Evolutionary conservation across 2,113 vertebrate genomes (phyloP).

Genomic region (Haemorhous mexicanus): DNA sequence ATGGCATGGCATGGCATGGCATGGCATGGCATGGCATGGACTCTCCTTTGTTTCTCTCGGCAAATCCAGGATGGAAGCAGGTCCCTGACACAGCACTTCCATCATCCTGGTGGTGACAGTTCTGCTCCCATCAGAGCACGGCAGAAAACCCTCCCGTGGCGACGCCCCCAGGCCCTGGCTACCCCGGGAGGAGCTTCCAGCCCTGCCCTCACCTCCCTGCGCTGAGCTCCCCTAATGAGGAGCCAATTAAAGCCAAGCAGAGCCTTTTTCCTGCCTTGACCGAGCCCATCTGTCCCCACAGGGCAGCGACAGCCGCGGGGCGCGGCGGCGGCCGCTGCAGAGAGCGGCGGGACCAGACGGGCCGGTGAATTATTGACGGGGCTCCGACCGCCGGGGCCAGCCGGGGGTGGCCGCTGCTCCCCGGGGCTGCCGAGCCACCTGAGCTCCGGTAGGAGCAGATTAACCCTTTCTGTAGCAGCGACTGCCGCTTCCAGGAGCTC

Average conservation of each 20-base stretch:
- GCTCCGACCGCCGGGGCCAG: not conserved
- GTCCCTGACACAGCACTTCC: fast-evolving
- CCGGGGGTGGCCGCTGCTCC: fast-evolving
- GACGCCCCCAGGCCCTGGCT: not conserved
- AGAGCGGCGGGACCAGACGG: not conserved
- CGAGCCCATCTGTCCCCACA: not conserved
- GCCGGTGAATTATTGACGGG: not conserved
- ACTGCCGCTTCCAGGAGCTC: not conserved
- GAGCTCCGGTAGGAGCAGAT: not conserved
- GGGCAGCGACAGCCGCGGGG: not conserved
- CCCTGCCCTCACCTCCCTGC: not conserved
- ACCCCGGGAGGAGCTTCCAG: not conserved
- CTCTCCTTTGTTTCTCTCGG: fast-evolving
- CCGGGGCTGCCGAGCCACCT: not conserved
- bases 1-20: not conserved
- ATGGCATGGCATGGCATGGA: not conserved
- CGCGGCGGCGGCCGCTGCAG: not conserved
- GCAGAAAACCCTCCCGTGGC: not conserved
- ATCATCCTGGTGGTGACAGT: fast-evolving
- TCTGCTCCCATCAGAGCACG: fast-evolving
- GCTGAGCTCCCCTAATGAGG: not conserved
- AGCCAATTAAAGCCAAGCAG: conserved; percentile 19
- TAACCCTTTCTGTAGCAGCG: not conserved
- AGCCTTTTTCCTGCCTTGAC: conserved; percentile 3
- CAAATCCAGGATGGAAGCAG: not conserved